A percentile compares a stretch with the other conserved stretches of the same genome.
Conservation (phyloP, 1,140 invertebrate species). For the Bombus consobrinus region DNA sequence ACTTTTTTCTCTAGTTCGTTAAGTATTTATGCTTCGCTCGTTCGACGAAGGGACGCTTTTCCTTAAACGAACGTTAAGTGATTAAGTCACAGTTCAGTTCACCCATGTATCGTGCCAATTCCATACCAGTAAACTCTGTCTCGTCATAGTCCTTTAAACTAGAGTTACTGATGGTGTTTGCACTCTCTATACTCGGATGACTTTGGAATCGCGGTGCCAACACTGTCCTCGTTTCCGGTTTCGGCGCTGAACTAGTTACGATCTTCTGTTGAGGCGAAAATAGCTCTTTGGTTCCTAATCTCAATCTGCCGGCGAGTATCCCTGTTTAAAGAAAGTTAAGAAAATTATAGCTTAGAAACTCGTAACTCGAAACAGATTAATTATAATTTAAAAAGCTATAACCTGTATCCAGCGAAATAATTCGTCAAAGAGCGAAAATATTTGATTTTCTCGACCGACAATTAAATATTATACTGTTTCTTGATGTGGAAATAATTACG, state of each 20-base stretch:
- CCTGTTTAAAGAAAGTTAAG: slow-evolving; percentile 38
- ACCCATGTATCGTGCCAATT: slow-evolving; percentile 86
- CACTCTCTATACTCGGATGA: slow-evolving; percentile 75
- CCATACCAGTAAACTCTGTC: slow-evolving; percentile 86
- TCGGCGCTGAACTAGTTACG: slow-evolving; percentile 6
- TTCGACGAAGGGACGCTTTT: neutral
- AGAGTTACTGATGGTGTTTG: slow-evolving; percentile 87
- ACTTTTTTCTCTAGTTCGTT: neutral
- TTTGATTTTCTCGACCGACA: neutral
- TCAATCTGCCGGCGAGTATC: slow-evolving; percentile 70
- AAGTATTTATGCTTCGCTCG: neutral
- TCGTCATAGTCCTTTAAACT: slow-evolving; percentile 88
- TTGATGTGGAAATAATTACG: neutral
- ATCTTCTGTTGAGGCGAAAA: slow-evolving; percentile 66
- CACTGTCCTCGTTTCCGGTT: slow-evolving; percentile 34
- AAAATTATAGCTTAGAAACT: neutral
- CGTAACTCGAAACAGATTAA: neutral
- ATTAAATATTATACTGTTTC: neutral
- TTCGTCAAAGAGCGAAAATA: neutral
- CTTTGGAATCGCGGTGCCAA: slow-evolving; percentile 62
- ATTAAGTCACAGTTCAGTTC: slow-evolving; percentile 84
- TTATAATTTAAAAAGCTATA: neutral
- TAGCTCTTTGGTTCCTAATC: slow-evolving; percentile 65
- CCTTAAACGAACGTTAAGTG: slow-evolving; percentile 65
- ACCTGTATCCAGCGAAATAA: too few relatives aligned